Base-by-base conservation (phyloP, 2,113 vertebrate genomes). In the Acanthisitta chloris region DNA sequence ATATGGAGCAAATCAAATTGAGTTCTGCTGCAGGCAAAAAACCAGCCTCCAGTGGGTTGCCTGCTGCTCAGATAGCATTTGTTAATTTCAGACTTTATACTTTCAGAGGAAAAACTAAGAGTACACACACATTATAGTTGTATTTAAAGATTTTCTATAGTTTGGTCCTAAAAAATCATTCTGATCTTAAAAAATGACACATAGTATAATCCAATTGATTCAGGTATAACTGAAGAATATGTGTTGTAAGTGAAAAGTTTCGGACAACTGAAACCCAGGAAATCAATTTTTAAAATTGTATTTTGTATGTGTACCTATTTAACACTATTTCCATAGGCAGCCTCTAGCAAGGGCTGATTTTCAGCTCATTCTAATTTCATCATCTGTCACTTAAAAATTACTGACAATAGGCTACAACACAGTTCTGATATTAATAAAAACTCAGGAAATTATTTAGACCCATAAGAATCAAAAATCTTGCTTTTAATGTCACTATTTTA, bases 1-100 rank as follows among this genome's bases (percentile, higher is more conserved):
- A 95, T 96, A 84, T 40, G 84, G 46, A 92, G 55, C 33, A 96
- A 92, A 86, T 78, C 76, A 95, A 94, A 92, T 26, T 91, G 86
- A 92, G 40, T 84, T 90, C 72, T 94, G 91, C 92, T 92, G 72
- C 46, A 92, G 91, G 88, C 83, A 94, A 94, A 65, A 86, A 92
- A 86, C 8, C 38, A 78, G 69, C 83, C 95, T 91, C 83, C 88
- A 91, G 95, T 88, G 83, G 55, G 81, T 86, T 90, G 58, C 49
- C 62, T 88, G 42, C 82, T 94, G 71, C 86, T 88, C 82, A 83
- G 71, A 48, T 88, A 58, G 49, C 23, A 38, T 93, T 94, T 93
- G 48, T 86, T 94, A 92, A 77, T 81, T 90, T 90, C 72, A 77
- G 71, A 49, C 67, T 88, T 91, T 80, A 34, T 58, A 73, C 5